Evolutionary conservation across 2,888 invertebrate genomes (phyloP).

Genomic region (Andrena haemorrhoa): DNA sequence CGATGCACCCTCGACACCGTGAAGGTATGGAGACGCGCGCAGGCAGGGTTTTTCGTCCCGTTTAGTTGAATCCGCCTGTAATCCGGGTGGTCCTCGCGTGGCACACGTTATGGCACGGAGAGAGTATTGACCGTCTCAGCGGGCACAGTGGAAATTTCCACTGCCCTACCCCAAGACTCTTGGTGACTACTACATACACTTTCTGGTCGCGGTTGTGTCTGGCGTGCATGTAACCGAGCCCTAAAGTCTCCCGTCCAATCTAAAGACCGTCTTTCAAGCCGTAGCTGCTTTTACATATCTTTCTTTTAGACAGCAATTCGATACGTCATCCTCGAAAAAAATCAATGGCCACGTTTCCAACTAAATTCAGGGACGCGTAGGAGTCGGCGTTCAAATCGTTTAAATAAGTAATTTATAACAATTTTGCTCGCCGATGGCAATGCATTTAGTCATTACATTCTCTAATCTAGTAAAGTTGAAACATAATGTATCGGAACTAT

Average conservation of each 20-base stretch:
- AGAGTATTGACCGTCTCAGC: slow-evolving; percentile 84
- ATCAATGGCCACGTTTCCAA: slow-evolving; percentile 3
- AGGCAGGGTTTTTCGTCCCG: slow-evolving; percentile 22
- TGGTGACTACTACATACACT: slow-evolving; percentile 68
- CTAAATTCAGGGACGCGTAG: not conserved
- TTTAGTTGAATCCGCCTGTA: slow-evolving; percentile 72
- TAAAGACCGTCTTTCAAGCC: slow-evolving; percentile 52
- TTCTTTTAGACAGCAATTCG: slow-evolving; percentile 25
- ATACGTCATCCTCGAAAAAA: slow-evolving; percentile 16
- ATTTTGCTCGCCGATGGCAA: not conserved
- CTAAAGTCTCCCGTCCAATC: slow-evolving; percentile 64
- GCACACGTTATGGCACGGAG: slow-evolving; percentile 76
- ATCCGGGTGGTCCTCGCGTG: slow-evolving; percentile 66
- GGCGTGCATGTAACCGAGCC: slow-evolving; percentile 61
- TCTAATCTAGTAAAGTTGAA: not conserved
- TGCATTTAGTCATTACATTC: not conserved
- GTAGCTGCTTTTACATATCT: slow-evolving; percentile 15
- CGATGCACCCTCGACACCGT: not conserved
- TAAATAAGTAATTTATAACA: not conserved
- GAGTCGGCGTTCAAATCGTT: not conserved
- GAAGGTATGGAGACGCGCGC: not conserved
- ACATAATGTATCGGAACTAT: not conserved
- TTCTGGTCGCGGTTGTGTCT: slow-evolving; percentile 56
- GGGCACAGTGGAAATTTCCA: slow-evolving; percentile 84
- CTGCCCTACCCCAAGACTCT: slow-evolving; percentile 82